Conservation (phyloP, 2,797 vertebrate genomes). For the Enteromius afrohamiltoni region DNA sequence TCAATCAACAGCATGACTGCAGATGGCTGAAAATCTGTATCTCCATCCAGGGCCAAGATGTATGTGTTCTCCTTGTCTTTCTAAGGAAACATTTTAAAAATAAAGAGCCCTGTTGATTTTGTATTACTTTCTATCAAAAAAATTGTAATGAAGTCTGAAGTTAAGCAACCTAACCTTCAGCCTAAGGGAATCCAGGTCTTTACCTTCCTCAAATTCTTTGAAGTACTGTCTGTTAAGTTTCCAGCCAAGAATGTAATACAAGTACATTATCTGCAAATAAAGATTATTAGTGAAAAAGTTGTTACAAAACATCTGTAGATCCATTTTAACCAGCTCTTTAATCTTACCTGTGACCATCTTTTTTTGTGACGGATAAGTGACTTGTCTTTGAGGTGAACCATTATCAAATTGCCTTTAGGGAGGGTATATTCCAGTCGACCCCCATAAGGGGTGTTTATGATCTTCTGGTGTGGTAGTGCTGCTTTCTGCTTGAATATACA, state of each 20-base stretch:
- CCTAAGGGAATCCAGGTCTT: slow-evolving; percentile 1
- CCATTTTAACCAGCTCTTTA: background rate
- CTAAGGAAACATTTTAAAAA: slow-evolving; percentile 48
- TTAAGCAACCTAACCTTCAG: slow-evolving; percentile 57
- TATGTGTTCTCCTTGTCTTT: slow-evolving; percentile 75
- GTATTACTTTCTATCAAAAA: background rate
- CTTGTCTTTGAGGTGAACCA: slow-evolving; percentile 78
- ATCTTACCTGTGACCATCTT: slow-evolving; percentile 77
- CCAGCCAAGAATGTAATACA: slow-evolving; percentile 75
- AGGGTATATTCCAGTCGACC: slow-evolving; percentile 72
- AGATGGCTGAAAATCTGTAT: slow-evolving; percentile 78
- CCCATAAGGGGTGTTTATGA: slow-evolving; percentile 74
- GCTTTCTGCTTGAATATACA: slow-evolving; percentile 57
- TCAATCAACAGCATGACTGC: slow-evolving; percentile 76
- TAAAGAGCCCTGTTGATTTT: background rate
- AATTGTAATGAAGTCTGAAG: no score
- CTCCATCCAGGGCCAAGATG: slow-evolving; percentile 76
- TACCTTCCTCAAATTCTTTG: slow-evolving; percentile 25
- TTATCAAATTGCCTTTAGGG: slow-evolving; percentile 71
- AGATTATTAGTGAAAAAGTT: background rate
- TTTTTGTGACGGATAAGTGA: slow-evolving; percentile 77
- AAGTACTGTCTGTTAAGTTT: slow-evolving; percentile 68
- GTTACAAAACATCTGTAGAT: no score
- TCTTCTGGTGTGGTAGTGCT: slow-evolving; percentile 56
- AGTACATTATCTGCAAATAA: slow-evolving; percentile 73